These are phyloP conservation scores for Margaritifera margaritifera DNA, from an alignment of 2,888 invertebrate species.

Conservation along the genomic window DNA sequence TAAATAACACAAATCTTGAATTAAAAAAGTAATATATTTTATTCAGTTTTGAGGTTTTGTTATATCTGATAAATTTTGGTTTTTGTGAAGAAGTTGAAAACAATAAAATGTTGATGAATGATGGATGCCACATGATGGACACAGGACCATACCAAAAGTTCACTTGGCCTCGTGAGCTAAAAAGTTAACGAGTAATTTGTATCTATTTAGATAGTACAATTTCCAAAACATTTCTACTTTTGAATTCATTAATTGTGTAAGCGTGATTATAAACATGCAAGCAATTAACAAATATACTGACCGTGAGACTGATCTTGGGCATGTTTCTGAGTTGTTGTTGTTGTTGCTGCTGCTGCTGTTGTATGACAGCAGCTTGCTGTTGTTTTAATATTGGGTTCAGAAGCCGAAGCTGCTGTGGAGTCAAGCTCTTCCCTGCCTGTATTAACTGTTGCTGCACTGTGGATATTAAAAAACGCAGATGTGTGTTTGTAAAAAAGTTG, in stretches of 20 bases:
- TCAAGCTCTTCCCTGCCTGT: constrained; percentile 49
- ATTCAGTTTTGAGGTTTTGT: no score
- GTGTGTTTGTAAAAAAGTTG: background rate
- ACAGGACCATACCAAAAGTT: no score
- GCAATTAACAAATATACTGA: constrained; percentile 25
- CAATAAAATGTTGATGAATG: no score
- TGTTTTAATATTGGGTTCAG: constrained; percentile 43
- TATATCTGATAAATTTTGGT: no score
- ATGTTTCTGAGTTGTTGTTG: constrained; percentile 45
- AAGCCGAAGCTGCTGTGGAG: constrained; percentile 54
- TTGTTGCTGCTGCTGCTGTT: constrained; percentile 77
- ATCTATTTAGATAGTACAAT: no score
- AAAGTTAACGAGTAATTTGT: no score
- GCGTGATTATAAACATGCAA: background rate
- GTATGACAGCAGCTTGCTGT: constrained; percentile 30
- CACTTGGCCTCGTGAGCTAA: background rate
- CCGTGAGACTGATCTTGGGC: constrained; percentile 51
- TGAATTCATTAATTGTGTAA: no score
- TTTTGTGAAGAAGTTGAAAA: no score
- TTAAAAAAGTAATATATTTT: no score
- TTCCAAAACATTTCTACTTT: no score
- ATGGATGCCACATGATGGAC: no score
- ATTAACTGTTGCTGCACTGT: constrained; percentile 60
- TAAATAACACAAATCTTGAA: no score
- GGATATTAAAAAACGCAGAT: constrained; percentile 20